Percentiles rank a stretch among this genome's conserved stretches.
Conservation (phyloP, 2,797 vertebrate genomes). For the Muscicapa comitata region DNA sequence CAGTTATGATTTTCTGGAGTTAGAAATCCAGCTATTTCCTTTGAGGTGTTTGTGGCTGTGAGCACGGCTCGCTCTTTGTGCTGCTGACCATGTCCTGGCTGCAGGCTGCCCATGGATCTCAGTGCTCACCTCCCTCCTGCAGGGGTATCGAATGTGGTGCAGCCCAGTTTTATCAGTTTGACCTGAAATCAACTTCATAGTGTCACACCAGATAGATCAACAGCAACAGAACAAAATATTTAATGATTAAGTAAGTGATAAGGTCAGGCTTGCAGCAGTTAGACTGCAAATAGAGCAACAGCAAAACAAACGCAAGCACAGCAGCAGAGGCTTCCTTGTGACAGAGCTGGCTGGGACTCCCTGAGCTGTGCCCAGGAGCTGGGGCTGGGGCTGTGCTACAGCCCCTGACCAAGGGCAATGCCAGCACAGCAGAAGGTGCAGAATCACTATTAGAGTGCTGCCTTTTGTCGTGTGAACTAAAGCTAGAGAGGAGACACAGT, state of each 20-base stretch:
- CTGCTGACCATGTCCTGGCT: neutral
- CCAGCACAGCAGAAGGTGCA: neutral
- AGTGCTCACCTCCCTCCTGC: neutral
- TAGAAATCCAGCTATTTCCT: neutral
- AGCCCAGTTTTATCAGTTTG: neutral
- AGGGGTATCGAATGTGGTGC: neutral
- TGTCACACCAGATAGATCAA: neutral
- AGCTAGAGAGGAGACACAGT: neutral
- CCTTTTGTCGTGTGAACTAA: neutral
- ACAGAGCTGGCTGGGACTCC: neutral
- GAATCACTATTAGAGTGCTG: neutral
- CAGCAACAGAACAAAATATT: neutral
- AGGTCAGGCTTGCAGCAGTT: neutral
- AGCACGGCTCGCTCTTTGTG: neutral
- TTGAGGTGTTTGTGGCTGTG: neutral
- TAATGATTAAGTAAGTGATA: slow-evolving; percentile 8
- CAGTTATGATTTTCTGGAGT: neutral
- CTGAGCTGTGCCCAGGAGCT: neutral
- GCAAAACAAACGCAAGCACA: neutral
- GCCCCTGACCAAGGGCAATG: neutral
- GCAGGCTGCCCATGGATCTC: neutral
- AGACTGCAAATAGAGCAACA: neutral
- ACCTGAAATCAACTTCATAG: neutral
- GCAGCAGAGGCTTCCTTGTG: neutral
- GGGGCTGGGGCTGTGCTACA: neutral